Evolutionary conservation across 2,888 invertebrate species (phyloP), one percentile per base, ranked within the genome.

Genomic region (Arenicola marina): DNA sequence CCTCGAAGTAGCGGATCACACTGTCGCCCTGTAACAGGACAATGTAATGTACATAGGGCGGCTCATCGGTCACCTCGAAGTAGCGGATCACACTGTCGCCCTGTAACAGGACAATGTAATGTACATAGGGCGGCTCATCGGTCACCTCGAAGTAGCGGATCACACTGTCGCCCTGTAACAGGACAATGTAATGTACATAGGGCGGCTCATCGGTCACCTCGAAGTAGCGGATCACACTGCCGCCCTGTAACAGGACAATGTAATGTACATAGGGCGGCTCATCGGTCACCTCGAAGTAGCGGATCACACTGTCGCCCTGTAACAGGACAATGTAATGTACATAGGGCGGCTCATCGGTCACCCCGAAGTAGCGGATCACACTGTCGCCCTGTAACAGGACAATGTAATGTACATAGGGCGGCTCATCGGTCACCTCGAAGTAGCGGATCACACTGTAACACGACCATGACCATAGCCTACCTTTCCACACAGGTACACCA

Each of bases 51-150:
- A 95, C 89, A 85, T 91, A 95, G 0, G 96, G 96, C 18, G 90
- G 86, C 73, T 94, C 92, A 70, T 93, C 91, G 1, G 92, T 93
- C 28, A 96, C 89, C 85, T 97, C 97, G 84, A 95, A 96, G 84
- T 95, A 97, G 32, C 95, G 87, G 61, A 97, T 94, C 78, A 93
- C 93, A 65, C 95, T 94, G 81, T 96, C 96, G 1, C 97, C 96
- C 88, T 95, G 80, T 1, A 18, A 55, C 26, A 32, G 24, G 15
- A 11, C n/a, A n/a, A n/a, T n/a, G 84, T 91, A 97, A 84, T 95
- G 93, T 61, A 95, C 89, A 85, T 91, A 95, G 0, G 96, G 96
- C 18, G 90, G 86, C 73, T 94, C 92, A 70, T 93, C 91, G 1
- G 92, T 93, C 28, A 96, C 89, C 85, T 97, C 97, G 84, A 95